These are phyloP conservation scores for Falco novaeseelandiae DNA, from an alignment of 2,797 vertebrate species.

Conservation along the genomic window DNA sequence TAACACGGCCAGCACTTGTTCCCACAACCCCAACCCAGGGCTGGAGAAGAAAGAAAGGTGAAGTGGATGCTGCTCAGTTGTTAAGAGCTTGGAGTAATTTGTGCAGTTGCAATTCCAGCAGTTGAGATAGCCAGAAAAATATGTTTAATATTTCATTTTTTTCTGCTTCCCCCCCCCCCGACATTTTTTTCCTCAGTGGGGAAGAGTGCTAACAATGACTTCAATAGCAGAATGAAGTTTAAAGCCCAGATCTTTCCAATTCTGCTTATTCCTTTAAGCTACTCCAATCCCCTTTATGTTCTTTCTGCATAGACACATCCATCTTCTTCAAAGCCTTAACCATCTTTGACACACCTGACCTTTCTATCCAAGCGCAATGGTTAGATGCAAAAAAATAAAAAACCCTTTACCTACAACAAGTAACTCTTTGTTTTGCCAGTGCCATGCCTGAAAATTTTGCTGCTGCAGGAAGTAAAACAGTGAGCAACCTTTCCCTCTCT, in stretches of 20 bases:
- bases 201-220: slow-evolving; percentile 22
- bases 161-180: background rate
- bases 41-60: background rate
- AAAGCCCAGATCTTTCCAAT: slow-evolving; percentile 37
- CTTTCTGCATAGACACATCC: slow-evolving; percentile 44
- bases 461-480: slow-evolving; percentile 16
- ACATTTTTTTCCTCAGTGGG: background rate
- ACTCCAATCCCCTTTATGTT: slow-evolving; percentile 48
- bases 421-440: slow-evolving; percentile 33
- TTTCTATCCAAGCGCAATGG: slow-evolving; percentile 44
- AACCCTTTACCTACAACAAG: slow-evolving; percentile 43
- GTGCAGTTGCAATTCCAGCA: background rate
- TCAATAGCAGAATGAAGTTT: slow-evolving; percentile 32
- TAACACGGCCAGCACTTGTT: background rate
- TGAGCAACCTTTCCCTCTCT: background rate
- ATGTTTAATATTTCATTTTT: slow-evolving; percentile 19
- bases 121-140: background rate
- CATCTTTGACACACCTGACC: slow-evolving; percentile 69
- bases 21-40: background rate
- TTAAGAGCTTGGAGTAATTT: slow-evolving; percentile 16
- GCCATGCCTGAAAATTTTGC: slow-evolving; percentile 28
- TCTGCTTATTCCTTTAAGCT: slow-evolving; percentile 39
- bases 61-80: background rate
- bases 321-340: slow-evolving; percentile 70
- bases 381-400: slow-evolving; percentile 40